Evolutionary conservation across 1,140 invertebrate genomes (phyloP).

Genomic region (Lithobius niger): DNA sequence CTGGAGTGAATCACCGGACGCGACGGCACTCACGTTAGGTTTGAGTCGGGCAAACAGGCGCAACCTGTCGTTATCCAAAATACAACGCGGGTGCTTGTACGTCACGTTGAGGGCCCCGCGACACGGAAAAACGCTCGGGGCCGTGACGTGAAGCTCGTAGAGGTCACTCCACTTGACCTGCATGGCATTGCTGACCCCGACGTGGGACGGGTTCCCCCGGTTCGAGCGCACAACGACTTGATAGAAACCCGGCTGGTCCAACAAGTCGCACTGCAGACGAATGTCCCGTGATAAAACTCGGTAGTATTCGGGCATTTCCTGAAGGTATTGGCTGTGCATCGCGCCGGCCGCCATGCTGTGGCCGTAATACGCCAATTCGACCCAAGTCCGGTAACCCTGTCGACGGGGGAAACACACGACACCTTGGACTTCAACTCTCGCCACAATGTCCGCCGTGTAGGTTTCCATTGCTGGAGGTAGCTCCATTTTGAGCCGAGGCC

Average conservation of each 20-base stretch:
- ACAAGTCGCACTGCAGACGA: background rate
- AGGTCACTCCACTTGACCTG: conserved; percentile 18
- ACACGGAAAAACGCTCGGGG: background rate
- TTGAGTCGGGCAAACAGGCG: conserved; percentile 15
- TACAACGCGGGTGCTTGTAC: conserved; percentile 18
- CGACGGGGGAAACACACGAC: background rate
- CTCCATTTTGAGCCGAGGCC: background rate
- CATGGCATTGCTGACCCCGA: conserved; percentile 15
- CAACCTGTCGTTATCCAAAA: conserved; percentile 16
- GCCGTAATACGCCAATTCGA: background rate
- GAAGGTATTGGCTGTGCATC: background rate
- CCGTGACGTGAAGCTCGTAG: background rate
- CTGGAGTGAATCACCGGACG: background rate
- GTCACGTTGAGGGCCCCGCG: conserved; percentile 12
- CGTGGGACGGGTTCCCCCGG: background rate
- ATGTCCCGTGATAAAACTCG: conserved; percentile 1
- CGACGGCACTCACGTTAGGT: conserved; percentile 2
- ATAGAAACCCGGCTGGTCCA: conserved; percentile 6
- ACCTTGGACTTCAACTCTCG: background rate
- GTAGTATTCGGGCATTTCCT: background rate
- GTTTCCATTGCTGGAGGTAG: conserved; percentile 1
- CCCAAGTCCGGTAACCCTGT: background rate
- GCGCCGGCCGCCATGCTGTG: background rate
- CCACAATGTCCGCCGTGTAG: conserved; percentile 1
- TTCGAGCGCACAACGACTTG: background rate